Evolutionary conservation across 2,888 invertebrate genomes (phyloP).

Genomic region (Drosophila quinaria): DNA sequence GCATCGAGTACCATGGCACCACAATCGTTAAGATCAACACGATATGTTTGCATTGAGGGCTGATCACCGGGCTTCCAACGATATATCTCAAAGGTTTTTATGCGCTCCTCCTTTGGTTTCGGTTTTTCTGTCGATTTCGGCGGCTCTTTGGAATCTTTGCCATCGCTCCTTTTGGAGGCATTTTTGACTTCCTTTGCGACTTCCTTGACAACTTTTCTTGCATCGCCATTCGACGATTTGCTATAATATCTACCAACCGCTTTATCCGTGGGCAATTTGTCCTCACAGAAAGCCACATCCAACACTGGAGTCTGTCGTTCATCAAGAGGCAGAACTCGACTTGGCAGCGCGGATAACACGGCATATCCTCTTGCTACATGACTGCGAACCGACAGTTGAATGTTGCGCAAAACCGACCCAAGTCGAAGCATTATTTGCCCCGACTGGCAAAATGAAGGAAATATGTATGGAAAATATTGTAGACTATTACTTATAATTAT

Average conservation of each 20-base stretch:
- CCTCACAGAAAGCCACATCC: slow-evolving; percentile 4
- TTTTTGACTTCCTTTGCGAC: not conserved
- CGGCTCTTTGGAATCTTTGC: not conserved
- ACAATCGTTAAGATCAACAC: slow-evolving; percentile 92
- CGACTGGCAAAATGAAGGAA: not conserved
- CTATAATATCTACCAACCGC: not conserved
- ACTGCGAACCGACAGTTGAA: not conserved
- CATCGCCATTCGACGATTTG: slow-evolving; percentile 1
- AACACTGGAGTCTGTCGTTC: not conserved
- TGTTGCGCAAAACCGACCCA: slow-evolving; percentile 6
- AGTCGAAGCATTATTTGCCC: slow-evolving; percentile 24
- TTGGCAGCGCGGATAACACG: not conserved
- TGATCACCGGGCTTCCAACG: slow-evolving; percentile 95
- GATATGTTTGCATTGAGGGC: slow-evolving; percentile 89
- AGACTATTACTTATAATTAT: not conserved
- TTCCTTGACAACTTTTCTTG: not conserved
- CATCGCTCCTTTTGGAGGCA: not conserved
- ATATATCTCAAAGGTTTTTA: slow-evolving; percentile 94
- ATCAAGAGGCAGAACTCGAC: not conserved
- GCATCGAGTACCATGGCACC: slow-evolving; percentile 99
- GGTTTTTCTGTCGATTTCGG: not conserved
- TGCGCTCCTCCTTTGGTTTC: slow-evolving; percentile 32
- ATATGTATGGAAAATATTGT: not conserved
- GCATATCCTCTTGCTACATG: not conserved
- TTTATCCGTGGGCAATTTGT: not conserved